Evolutionary conservation across 2,888 invertebrate species (phyloP), one percentile per base, ranked within the genome.

Genomic region (Lasioglossum pauxillum): DNA sequence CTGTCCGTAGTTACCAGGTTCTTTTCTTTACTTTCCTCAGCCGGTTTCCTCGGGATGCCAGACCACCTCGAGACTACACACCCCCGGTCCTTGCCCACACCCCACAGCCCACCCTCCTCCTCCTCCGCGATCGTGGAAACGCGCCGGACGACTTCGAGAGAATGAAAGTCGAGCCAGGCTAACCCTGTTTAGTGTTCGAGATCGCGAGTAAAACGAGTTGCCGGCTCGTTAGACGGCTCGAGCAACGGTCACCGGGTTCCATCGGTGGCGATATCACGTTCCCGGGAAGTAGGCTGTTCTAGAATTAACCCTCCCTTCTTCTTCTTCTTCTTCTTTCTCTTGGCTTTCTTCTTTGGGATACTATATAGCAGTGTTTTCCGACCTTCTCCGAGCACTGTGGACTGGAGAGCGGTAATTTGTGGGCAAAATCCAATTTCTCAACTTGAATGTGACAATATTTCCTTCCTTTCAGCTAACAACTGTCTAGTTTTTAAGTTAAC

Each of bases 131-230:
- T 49, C 67, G 38, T 46, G 53, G n/a, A 27, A 31, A 31, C 38
- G 12, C 67, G 31, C 12, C 23, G 69, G 60, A 38, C 53, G 44
- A 69, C 38, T 71, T 41, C 23, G 71, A 27, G 57, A 73, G 69
- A 75, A 75, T 41, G 71, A 71, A 82, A 80, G 76, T 64, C 60
- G 76, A 71, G 64, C 64, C 64, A 31, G 67, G 72, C 72, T 93
- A 93, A 93, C 89, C 85, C 85, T 90, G 92, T 93, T 93, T 92
- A 89, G 92, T 88, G 89, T 91, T 91, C 89, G 90, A 91, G 93
- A 93, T 93, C 91, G 93, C 89, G 92, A 92, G 92, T 92, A 92
- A 93, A 93, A 93, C 93, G 92, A 93, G 93, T 93, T 93, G 91
- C 90, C 88, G 88, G 91, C 89, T 93, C 93, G 93, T 93, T 93